Evolutionary conservation across 1,140 invertebrate species (phyloP).

Genomic region (Solenopsis invicta): DNA sequence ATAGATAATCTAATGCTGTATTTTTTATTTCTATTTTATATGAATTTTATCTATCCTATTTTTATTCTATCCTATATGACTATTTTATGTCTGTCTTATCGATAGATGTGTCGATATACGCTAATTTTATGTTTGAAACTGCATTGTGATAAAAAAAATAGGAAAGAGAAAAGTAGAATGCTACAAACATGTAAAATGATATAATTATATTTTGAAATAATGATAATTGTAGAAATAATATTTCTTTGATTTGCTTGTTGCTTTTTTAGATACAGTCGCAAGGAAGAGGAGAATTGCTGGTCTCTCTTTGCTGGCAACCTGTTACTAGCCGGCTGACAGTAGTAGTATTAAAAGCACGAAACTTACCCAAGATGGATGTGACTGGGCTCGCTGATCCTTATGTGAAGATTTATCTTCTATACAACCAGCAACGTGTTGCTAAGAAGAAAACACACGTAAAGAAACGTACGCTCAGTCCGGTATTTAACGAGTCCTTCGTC

Average conservation of each 20-base stretch:
- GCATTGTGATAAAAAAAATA: no score
- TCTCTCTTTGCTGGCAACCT: constrained; percentile 98
- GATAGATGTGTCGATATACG: no score
- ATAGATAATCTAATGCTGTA: no score
- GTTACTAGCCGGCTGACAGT: constrained; percentile 95
- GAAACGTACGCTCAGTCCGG: constrained; percentile 98
- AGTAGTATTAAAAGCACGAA: constrained; percentile 96
- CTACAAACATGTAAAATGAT: no score
- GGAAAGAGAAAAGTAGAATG: no score
- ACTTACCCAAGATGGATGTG: constrained; percentile 98
- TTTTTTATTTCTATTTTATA: no score
- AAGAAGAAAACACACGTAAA: constrained; percentile 99
- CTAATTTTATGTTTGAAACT: no score
- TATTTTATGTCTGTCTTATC: no score
- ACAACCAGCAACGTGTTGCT: constrained; percentile 98
- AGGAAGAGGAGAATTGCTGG: constrained; percentile 95
- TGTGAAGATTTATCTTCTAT: constrained; percentile 98
- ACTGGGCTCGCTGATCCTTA: constrained; percentile 97
- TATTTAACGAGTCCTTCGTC: constrained; percentile 99
- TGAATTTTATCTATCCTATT: no score
- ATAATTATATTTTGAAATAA: no score
- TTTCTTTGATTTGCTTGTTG: neutral
- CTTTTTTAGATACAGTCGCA: constrained; percentile 93
- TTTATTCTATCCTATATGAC: no score
- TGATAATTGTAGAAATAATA: no score